phyloP scores from a whole-genome alignment of 2,888 invertebrate species.

The Dasypogon diadema region DNA sequence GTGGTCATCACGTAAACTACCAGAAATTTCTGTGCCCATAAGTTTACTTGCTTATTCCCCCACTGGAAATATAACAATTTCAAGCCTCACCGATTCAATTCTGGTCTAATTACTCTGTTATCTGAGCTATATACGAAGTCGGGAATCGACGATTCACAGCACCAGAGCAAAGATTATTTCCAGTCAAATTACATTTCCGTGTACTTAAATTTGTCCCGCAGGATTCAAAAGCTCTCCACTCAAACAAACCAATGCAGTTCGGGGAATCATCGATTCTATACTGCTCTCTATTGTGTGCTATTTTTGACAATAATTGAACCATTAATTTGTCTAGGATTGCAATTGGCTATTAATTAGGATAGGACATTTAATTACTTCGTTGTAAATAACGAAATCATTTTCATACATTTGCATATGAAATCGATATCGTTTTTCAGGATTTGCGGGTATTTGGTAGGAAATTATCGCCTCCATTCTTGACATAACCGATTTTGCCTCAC shows the following conservation, averaged over 20 bases:
- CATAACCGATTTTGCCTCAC: too few species aligned
- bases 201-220: slow-evolving; percentile 32
- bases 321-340: slow-evolving; percentile 6
- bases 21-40: neutral
- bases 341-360: slow-evolving; percentile 10
- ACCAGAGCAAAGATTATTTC: slow-evolving; percentile 39
- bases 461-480: too few species aligned
- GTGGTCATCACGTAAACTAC: slow-evolving; percentile 7
- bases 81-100: slow-evolving; percentile 46
- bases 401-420: too few species aligned
- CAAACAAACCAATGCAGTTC: neutral
- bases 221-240: slow-evolving; percentile 10
- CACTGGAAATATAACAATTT: slow-evolving; percentile 33
- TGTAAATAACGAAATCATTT: neutral
- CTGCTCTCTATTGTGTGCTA: neutral
- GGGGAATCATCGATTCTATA: neutral
- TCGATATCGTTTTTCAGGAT: too few species aligned
- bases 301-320: slow-evolving; percentile 33
- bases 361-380: slow-evolving; percentile 7
- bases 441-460: too few species aligned
- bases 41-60: neutral
- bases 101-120: slow-evolving; percentile 36
- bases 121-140: slow-evolving; percentile 1
- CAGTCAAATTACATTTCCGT: slow-evolving; percentile 44
- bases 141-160: slow-evolving; percentile 25